These are phyloP conservation scores for Nothobranchius kuhntae DNA, from an alignment of 2,113 vertebrate species.

Conservation along the genomic window DNA sequence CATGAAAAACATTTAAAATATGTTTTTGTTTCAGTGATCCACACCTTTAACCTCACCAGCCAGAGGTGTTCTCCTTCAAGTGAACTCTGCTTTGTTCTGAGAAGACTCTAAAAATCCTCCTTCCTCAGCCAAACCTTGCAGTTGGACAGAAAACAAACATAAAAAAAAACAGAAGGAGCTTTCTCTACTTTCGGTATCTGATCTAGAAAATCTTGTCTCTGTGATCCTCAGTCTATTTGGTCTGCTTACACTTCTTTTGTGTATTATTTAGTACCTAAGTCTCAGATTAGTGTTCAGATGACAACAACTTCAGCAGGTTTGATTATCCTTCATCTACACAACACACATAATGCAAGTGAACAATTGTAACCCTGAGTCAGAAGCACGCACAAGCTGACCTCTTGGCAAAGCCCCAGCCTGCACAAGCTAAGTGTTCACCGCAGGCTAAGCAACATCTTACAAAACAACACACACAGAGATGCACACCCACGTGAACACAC, in stretches of 20 bases:
- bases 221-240: neutral
- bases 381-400: slow-evolving; percentile 62
- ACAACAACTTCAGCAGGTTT: neutral
- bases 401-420: slow-evolving; percentile 58
- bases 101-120: no score
- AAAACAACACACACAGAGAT: slow-evolving; percentile 30
- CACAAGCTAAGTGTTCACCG: slow-evolving; percentile 53
- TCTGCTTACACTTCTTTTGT: neutral
- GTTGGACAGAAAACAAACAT: no score
- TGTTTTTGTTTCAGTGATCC: no score
- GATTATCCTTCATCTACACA: slow-evolving; percentile 7
- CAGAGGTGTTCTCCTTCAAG: no score
- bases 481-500: slow-evolving; percentile 20
- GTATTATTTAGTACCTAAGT: slow-evolving; percentile 6
- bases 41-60: no score
- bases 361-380: slow-evolving; percentile 66
- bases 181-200: no score
- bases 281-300: slow-evolving; percentile 1
- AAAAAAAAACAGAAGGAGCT: no score
- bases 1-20: no score
- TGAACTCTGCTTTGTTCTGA: no score
- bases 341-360: slow-evolving; percentile 32
- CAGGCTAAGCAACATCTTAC: slow-evolving; percentile 60
- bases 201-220: neutral
- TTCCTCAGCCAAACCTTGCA: no score